A percentile compares a stretch with the other conserved stretches of the same genome.
Conservation (phyloP, 2,888 invertebrate genomes). For the Rotaria sp. region DNA sequence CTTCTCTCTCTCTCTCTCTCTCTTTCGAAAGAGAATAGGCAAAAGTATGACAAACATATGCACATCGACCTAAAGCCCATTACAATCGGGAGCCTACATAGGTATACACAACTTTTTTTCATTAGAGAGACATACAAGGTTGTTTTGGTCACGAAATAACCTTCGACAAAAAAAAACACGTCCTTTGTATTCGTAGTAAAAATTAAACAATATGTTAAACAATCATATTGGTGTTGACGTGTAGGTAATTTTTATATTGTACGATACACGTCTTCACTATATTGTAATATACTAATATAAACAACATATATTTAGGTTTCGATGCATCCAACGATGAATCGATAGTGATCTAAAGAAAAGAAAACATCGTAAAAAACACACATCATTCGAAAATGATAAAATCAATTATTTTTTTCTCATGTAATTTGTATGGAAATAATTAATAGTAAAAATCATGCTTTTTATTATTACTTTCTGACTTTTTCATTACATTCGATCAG, state of each 20-base stretch:
- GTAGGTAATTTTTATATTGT: no score
- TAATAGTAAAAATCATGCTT: neutral
- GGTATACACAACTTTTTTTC: neutral
- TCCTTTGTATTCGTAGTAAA: neutral
- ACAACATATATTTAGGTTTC: neutral
- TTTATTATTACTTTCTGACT: no score
- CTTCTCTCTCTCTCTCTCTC: neutral
- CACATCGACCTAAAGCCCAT: neutral
- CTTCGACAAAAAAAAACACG: neutral
- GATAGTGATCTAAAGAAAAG: neutral
- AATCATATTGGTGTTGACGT: neutral
- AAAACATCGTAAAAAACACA: neutral
- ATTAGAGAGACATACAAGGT: neutral
- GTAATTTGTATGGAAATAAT: neutral
- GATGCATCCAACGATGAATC: neutral
- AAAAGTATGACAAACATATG: neutral
- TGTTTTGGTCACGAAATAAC: neutral
- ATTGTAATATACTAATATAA: neutral
- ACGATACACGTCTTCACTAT: no score
- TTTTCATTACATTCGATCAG: no score
- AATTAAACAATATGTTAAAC: neutral
- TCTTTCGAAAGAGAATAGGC: neutral
- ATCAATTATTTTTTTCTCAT: neutral
- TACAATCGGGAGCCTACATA: neutral
- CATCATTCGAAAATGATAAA: no score